Evolutionary conservation across 2,888 invertebrate genomes (phyloP).

Genomic region (Agriotes lineatus): DNA sequence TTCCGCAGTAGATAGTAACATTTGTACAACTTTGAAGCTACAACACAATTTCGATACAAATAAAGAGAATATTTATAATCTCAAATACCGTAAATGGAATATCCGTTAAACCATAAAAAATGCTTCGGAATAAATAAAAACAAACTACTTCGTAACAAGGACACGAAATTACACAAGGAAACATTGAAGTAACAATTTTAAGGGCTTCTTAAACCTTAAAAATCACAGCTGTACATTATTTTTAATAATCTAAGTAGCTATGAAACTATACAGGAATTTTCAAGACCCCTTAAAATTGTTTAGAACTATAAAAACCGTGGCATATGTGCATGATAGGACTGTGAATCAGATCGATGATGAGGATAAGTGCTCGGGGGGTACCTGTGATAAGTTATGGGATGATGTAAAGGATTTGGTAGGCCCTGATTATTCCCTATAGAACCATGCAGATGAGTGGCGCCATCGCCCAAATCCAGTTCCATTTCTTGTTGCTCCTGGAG

Average conservation of each 20-base stretch:
- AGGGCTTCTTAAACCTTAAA: conserved; percentile 45
- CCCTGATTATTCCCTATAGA: conserved; percentile 54
- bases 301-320: conserved; percentile 58
- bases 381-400: conserved; percentile 57
- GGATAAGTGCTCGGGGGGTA: conserved; percentile 60
- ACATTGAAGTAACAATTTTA: conserved; percentile 34
- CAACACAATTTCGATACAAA: conserved; percentile 6
- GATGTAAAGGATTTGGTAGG: conserved; percentile 56
- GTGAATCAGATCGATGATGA: conserved; percentile 54
- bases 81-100: conserved; percentile 9
- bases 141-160: conserved; percentile 26
- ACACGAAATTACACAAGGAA: conserved; percentile 28
- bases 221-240: conserved; percentile 52
- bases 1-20: conserved; percentile 30
- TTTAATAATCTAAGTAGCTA: conserved; percentile 46
- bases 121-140: conserved; percentile 25
- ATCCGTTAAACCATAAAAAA: background rate
- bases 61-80: background rate
- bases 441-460: conserved; percentile 75
- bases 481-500: conserved; percentile 73
- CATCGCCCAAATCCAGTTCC: conserved; percentile 89
- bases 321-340: conserved; percentile 53
- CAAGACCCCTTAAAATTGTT: conserved; percentile 36
- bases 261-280: conserved; percentile 41
- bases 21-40: conserved; percentile 12